Evolutionary conservation across 1,140 invertebrate species (phyloP).

Genomic region (Drosophila mauritiana): DNA sequence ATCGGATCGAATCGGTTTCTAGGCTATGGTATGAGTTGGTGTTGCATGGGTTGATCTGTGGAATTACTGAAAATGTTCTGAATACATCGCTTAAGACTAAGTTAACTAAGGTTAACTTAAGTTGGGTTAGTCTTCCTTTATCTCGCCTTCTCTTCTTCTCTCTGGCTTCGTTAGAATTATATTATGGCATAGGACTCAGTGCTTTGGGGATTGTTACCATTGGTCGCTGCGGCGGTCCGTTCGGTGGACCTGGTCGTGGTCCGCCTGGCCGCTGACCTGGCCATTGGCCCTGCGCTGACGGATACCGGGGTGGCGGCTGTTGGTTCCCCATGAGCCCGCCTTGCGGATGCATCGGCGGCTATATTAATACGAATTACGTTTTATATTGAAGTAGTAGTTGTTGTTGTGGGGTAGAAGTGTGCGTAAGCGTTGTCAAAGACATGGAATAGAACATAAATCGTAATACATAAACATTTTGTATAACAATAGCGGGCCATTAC

Average conservation of each 20-base stretch:
- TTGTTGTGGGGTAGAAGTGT: conserved; percentile 73
- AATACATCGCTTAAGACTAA: conserved; percentile 70
- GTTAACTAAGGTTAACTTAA: conserved; percentile 74
- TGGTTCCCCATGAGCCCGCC: conserved; percentile 82
- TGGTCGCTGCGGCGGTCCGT: conserved; percentile 87
- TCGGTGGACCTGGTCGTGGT: conserved; percentile 88
- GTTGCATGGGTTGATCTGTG: conserved; percentile 47
- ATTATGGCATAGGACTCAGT: conserved; percentile 43
- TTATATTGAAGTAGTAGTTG: conserved; percentile 57
- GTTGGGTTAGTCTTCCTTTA: conserved; percentile 55
- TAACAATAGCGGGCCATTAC: conserved; percentile 23
- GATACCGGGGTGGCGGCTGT: conserved; percentile 85
- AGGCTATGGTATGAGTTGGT: conserved; percentile 27
- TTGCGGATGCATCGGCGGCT: conserved; percentile 84
- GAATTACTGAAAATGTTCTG: conserved; percentile 72
- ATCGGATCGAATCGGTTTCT: not conserved
- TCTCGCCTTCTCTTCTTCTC: conserved; percentile 1
- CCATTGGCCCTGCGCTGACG: conserved; percentile 85
- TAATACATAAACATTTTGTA: conserved; percentile 77
- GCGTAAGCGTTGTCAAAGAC: conserved; percentile 79
- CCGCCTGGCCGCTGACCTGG: conserved; percentile 87
- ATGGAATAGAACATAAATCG: conserved; percentile 82
- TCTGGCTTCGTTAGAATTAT: conserved; percentile 47
- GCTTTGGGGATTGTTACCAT: conserved; percentile 86
- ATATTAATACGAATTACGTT: conserved; percentile 66